A percentile compares a stretch with the other conserved stretches of the same genome.
These are phyloP conservation scores for Brachyistius frenatus DNA, from an alignment of 2,113 vertebrate species.

Conservation along the genomic window DNA sequence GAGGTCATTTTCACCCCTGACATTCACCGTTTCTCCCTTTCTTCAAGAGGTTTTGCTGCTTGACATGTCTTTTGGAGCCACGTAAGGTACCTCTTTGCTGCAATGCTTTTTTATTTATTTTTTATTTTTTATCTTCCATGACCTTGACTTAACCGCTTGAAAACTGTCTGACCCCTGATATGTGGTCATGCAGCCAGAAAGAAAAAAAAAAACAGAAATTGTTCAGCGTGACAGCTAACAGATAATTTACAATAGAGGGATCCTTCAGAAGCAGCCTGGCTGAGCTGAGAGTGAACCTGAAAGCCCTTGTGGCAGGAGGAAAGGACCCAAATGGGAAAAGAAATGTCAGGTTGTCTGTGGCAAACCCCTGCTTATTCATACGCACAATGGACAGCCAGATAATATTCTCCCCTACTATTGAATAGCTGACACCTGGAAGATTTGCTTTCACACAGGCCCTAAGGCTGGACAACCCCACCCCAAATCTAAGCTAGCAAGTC, in stretches of 20 bases:
- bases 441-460: slow-evolving; percentile 81
- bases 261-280: background rate
- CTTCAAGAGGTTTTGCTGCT: background rate
- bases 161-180: too few species aligned
- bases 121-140: background rate
- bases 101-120: background rate
- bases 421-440: slow-evolving; percentile 81
- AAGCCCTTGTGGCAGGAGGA: slow-evolving; percentile 49
- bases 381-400: slow-evolving; percentile 71
- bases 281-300: slow-evolving; percentile 44
- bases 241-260: background rate
- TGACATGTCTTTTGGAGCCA: background rate
- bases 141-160: too few species aligned
- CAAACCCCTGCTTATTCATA: slow-evolving; percentile 71
- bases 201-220: background rate
- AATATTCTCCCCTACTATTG: slow-evolving; percentile 72
- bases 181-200: background rate
- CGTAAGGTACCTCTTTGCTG: background rate
- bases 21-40: background rate
- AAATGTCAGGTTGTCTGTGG: slow-evolving; percentile 70
- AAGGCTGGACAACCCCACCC: slow-evolving; percentile 78
- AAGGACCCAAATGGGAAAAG: slow-evolving; percentile 40
- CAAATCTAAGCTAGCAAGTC: slow-evolving; percentile 73
- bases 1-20: slow-evolving; percentile 27
- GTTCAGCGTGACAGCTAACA: background rate